Evolutionary conservation across 1,140 invertebrate genomes (phyloP).

Genomic region (Gonatopus flavifemur): DNA sequence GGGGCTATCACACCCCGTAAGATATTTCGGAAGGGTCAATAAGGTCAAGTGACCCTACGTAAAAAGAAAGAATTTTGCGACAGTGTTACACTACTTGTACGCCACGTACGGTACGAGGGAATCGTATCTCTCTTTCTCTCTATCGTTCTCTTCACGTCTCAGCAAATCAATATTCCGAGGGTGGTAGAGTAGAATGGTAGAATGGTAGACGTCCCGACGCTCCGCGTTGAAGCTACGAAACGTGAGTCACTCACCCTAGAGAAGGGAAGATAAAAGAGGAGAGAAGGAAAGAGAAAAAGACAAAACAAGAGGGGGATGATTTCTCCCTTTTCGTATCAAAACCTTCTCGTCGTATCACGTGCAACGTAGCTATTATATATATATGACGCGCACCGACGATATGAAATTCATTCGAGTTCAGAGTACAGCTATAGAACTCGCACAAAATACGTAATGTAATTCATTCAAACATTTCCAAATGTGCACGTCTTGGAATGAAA

Average conservation of each 20-base stretch:
- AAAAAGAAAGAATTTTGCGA: conserved; percentile 21
- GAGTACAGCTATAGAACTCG: no score
- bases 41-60: conserved; percentile 7
- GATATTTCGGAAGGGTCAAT: no score
- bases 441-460: no score
- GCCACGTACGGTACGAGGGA: conserved; percentile 12
- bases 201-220: conserved; percentile 45
- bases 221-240: conserved; percentile 45
- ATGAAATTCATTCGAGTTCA: no score
- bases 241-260: conserved; percentile 55
- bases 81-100: no score
- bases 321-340: conserved; percentile 23
- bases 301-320: conserved; percentile 22
- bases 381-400: no score
- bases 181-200: no score
- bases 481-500: no score
- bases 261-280: conserved; percentile 19
- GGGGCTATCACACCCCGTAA: no score
- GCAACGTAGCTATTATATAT: no score
- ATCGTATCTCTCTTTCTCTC: no score
- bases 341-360: conserved; percentile 12
- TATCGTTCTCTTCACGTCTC: conserved; percentile 25
- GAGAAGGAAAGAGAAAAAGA: conserved; percentile 19
- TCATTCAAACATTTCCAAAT: no score
- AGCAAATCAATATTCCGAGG: conserved; percentile 53